Evolutionary conservation across 1,140 invertebrate genomes (phyloP).

Genomic region (Drosophila sproati): DNA sequence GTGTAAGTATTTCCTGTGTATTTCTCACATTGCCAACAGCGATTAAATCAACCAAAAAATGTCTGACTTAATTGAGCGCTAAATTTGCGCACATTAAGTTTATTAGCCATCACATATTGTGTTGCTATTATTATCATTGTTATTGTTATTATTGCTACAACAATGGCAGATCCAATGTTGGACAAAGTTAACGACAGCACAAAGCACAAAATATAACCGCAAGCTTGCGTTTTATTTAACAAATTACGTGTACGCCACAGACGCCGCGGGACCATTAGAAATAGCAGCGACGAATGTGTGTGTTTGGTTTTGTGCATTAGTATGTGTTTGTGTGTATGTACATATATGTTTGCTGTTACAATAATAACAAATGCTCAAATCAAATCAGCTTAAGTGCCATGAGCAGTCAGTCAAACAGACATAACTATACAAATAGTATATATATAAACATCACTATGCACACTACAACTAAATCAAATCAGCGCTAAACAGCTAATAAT

Average conservation of each 20-base stretch:
- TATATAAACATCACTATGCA: slow-evolving; percentile 23
- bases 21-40: slow-evolving; percentile 24
- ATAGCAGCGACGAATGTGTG: slow-evolving; percentile 15
- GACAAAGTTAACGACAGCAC: slow-evolving; percentile 55
- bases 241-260: slow-evolving; percentile 62
- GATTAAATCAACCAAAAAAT: slow-evolving; percentile 57
- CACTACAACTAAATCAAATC: slow-evolving; percentile 45
- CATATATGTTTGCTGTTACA: slow-evolving; percentile 6
- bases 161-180: slow-evolving; percentile 29
- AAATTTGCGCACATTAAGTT: slow-evolving; percentile 71
- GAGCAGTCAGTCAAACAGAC: slow-evolving; percentile 53
- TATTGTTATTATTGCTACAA: slow-evolving; percentile 55
- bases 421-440: slow-evolving; percentile 44
- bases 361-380: slow-evolving; percentile 43
- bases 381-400: slow-evolving; percentile 59
- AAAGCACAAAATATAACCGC: slow-evolving; percentile 65
- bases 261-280: slow-evolving; percentile 36
- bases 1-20: slow-evolving; percentile 28
- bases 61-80: slow-evolving; percentile 62
- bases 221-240: slow-evolving; percentile 71
- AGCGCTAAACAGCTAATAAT: slow-evolving; percentile 22
- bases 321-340: slow-evolving; percentile 6
- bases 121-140: slow-evolving; percentile 52
- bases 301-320: not conserved
- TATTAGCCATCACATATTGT: slow-evolving; percentile 63